phyloP scores from a whole-genome alignment of 2,797 vertebrate species.

The Gorsachius magnificus region DNA sequence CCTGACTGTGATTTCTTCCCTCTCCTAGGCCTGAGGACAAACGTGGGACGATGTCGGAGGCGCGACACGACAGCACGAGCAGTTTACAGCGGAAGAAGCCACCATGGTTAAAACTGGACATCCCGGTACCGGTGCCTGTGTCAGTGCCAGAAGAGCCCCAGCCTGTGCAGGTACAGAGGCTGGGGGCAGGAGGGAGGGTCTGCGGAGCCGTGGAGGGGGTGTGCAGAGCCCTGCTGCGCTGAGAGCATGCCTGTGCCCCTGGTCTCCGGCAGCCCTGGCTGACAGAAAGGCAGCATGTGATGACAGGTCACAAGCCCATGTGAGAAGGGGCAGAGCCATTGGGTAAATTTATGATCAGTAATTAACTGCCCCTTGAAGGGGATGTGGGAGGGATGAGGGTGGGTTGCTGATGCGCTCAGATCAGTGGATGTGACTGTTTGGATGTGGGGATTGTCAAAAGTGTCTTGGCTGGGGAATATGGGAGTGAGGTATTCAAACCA shows the following conservation, averaged over 20 bases:
- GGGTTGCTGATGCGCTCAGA: not conserved
- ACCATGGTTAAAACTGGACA: constrained; percentile 94
- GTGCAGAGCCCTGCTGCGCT: not conserved
- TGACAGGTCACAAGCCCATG: not conserved
- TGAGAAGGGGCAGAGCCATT: not conserved
- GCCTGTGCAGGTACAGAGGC: constrained; percentile 83
- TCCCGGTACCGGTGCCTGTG: constrained; percentile 72
- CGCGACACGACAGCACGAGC: constrained; percentile 89
- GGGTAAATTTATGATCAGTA: not conserved
- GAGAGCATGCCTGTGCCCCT: not conserved
- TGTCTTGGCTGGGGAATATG: not conserved
- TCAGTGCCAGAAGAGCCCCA: constrained; percentile 84
- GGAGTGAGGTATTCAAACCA: not conserved
- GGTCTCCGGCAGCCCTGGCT: not conserved
- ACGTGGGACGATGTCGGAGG: constrained; percentile 87
- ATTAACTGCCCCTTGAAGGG: not conserved
- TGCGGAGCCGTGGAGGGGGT: not conserved
- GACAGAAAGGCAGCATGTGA: not conserved
- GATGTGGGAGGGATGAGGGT: not conserved
- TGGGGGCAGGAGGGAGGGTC: not conserved
- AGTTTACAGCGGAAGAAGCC: constrained; percentile 98
- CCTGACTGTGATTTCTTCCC: not conserved
- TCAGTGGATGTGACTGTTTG: not conserved
- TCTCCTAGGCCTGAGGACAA: constrained; percentile 78
- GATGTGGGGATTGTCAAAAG: not conserved